Conservation (phyloP, 2,113 vertebrate genomes). For the Tor tambroides region DNA sequence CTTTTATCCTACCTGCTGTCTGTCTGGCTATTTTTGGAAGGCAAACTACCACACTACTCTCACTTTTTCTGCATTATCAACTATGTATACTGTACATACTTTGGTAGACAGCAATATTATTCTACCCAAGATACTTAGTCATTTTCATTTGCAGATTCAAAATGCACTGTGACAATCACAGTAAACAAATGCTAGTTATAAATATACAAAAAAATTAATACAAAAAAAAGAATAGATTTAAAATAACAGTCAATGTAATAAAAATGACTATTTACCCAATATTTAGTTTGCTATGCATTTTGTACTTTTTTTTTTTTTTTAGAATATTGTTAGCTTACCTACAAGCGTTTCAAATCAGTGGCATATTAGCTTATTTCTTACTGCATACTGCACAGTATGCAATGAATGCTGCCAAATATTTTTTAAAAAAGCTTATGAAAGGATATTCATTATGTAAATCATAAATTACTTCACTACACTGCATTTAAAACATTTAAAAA, state of each 20-base stretch:
- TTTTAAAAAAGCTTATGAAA: background rate
- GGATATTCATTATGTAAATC: background rate
- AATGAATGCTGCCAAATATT: background rate
- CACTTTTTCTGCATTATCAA: constrained; percentile 8
- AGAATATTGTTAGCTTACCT: too few species aligned
- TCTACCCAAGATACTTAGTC: background rate
- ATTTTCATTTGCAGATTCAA: background rate
- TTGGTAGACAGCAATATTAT: background rate
- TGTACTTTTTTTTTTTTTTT: too few species aligned
- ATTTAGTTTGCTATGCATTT: too few species aligned
- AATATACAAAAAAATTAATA: background rate
- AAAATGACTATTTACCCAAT: too few species aligned
- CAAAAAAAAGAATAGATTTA: background rate
- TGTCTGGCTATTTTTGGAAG: constrained; percentile 4
- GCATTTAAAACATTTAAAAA: too few species aligned
- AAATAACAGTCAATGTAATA: too few species aligned
- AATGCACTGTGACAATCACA: background rate
- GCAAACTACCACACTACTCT: background rate
- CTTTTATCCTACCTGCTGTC: background rate
- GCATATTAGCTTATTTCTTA: background rate
- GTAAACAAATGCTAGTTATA: background rate
- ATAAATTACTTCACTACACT: background rate
- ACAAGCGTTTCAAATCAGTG: too few species aligned
- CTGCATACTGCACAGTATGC: background rate
- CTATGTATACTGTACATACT: background rate